Evolutionary conservation across 2,797 vertebrate genomes (phyloP), one percentile per base, ranked within the genome.

Genomic region (Intellagama lesueurii): DNA sequence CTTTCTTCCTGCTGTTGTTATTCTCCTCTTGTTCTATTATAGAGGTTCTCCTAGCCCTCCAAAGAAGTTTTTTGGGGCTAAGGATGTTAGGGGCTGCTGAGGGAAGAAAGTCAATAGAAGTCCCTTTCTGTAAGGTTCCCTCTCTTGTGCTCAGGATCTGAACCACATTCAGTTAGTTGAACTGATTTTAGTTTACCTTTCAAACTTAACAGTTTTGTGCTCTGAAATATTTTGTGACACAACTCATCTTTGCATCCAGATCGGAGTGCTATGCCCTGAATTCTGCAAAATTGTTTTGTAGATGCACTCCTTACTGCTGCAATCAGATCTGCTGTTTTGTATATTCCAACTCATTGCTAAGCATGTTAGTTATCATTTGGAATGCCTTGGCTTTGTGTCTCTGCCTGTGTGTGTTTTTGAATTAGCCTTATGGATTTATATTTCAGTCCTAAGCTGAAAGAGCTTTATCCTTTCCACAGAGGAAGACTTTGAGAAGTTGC

Each of bases 401-500:
- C 9, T 56, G 44, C 26, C 11, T 30, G 35, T 9, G n/a, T 81
- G 14, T 52, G 7, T 17, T 49, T 24, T 66, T 81, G 14, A 75
- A 4, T 75, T 60, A 52, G 0, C 0, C 35, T 7, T 30, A 3
- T 28, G 7, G n/a, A 16, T 1, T 84, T 68, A 84, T 86, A 40
- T 84, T 52, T 93, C 91, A 90, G 90, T 52, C 90, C 81, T 68
- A 5, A 84, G 84, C 16, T n/a, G 35, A 44, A 24, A 76, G 56
- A 0, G 40, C 85, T 94, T 88, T 95, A 9, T 83, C 88, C 91
- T 93, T 17, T 90, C 26, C n/a, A 12, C 96, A 99, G 99, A 99
- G 97, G 99, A 99, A 92, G 98, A 99, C 96, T 99, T 98, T 92
- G 98, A 99, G 96, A 98, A 98, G 96, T 92, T 99, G 94, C 99